Evolutionary conservation across 2,113 vertebrate genomes (phyloP), one percentile per base, ranked within the genome.

Genomic region (Morone saxatilis): DNA sequence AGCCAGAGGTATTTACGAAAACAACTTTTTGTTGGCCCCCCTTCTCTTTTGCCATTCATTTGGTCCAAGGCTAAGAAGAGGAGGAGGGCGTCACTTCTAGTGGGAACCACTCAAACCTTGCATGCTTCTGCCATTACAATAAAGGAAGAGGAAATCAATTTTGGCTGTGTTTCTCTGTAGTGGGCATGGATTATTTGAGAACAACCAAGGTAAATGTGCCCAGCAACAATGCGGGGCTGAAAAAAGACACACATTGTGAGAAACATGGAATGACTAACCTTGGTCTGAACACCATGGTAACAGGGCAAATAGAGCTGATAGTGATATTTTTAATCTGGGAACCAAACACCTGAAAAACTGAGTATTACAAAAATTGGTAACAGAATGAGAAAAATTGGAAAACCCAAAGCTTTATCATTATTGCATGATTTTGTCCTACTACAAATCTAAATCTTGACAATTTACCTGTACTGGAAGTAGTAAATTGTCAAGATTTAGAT

Each of bases 161-260:
- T 91, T 67, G 75, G 54, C 75, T 81, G 78, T 84, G 86, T 85
- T 84, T 85, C 75, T 84, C 81, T 82, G 67, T 50, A 72, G 63
- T 71, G 74, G 86, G 74, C 50, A 56, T 69, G 67, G 81, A 78
- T 83, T 86, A 78, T 84, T 89, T 61, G 48, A 88, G 76, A 82
- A 88, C 80, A 88, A 89, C 89, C 92, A 93, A 93, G 92, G 90
- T 92, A 86, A 95, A 91, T 20, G 80, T 85, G 67, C 77, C 62
- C 70, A 2, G 54, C 73, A 73, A 83, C 83, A 89, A 81, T 74
- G 41, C 36, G 41, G 53, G 36, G 47, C 74, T 63, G 72, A 71
- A 84, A 89, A 85, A 89, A 75, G 41, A 48, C 22, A 77, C 41
- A 36, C 70, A 76, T 71, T 76, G 61, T 81, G 65, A 76, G 71